Base-by-base conservation (phyloP, 1,140 invertebrate species). In the Apis cerana region DNA sequence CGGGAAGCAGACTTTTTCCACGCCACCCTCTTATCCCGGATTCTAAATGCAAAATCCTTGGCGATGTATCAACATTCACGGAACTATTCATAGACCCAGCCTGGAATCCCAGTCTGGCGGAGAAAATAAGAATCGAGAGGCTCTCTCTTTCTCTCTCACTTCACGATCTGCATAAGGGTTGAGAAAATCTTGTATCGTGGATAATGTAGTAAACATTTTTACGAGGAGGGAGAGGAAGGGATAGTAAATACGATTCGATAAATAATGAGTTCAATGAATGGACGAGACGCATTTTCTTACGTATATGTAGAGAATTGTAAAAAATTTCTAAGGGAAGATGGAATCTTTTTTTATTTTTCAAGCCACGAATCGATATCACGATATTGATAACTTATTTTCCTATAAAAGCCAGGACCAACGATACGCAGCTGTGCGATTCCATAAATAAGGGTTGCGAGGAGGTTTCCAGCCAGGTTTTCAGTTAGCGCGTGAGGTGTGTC, bases 361-460 rank as follows among this genome's bases (percentile, higher is more conserved):
- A 54, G 12, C 10, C 52, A 21, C 23, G 2, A 27, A 11, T 43
- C 23, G 27, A 27, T 72, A 54, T 33, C 23, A 15, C 71, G 43
- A 2, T 9, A 15, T 9, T 13, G 52, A 48, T 52, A 43, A 65
- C 23, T 54, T 15, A 76, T 65, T 65, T 76, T n/a, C 27, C 23
- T 23, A 15, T 17, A 70, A 70, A 43, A 70, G 33, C 59, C 50
- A 23, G 85, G 81, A 89, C 88, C 86, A 87, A 76, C 85, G 86
- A 86, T 88, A 17, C 58, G 15, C 88, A 91, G 88, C 88, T 91
- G 90, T 91, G 90, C 78, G 90, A 93, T 93, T 91, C 90, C 91
- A 93, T 93, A 93, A 93, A 93, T 93, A 93, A 93, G 89, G 72
- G 84, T 85, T 77, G 75, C 71, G 68, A 82, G 72, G 82, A 85